Base-by-base conservation (phyloP, 2,797 vertebrate species). In the Gastrophryne carolinensis region DNA sequence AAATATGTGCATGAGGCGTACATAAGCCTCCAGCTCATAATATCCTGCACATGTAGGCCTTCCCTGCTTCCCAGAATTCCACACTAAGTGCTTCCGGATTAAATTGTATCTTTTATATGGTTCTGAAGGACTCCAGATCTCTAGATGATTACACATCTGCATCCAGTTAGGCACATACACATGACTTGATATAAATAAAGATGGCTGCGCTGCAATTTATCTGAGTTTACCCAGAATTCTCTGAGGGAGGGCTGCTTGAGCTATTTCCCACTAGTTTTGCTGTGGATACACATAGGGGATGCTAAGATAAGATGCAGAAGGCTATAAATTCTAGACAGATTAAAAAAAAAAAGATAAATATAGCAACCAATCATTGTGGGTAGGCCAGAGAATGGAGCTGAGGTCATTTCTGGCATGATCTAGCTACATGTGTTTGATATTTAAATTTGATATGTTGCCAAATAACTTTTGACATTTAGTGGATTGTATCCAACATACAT, bases 211-310 rank as follows among this genome's bases (percentile, higher is more conserved):
- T 37, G 21, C 34, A 56, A 15, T 56, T 68, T 11, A 17, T 41
- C 56, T 26, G 12, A 29, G 23, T 54, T 68, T 68, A 39, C 65
- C 65, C 65, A 68, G 23, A 68, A 68, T 68, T 68, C 65, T 34
- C 65, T 19, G n/a, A 2, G 17, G n/a, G n/a, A 29, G 41, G 17
- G 62, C 5, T 34, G 5, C 11, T 23, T 4, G 23, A 13, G 21
- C 23, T 1, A 17, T 44, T 53, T 27, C 3, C 23, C 19, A 35
- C 23, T 24, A 52, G 49, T 27, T n/a, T n/a, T n/a, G 30, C 17
- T 37, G 17, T 39, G 23, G 21, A 44, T 39, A 44, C 39, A 17
- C 15, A 44, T 44, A 6, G 27, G 6, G 24, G 4, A 7, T 6
- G 52, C 32, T 24, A 17, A 19, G 35, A 26, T 17, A 67, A 34